A percentile compares a stretch with the other conserved stretches of the same genome.
phyloP scores from a whole-genome alignment of 2,888 invertebrate genomes.

The Diloba caeruleocephala region DNA sequence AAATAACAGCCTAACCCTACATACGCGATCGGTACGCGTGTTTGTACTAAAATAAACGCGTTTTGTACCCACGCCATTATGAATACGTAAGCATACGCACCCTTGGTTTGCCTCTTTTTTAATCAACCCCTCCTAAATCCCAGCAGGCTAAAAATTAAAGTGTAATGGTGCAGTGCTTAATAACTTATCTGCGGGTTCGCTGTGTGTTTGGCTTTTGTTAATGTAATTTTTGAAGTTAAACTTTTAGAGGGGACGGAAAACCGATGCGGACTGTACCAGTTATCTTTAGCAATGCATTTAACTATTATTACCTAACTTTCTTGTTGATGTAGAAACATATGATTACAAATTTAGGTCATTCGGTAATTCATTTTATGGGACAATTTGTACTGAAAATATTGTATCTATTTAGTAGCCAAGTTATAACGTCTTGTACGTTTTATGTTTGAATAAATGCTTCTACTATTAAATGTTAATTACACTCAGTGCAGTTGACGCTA shows the following conservation, averaged over 20 bases:
- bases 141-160: constrained; percentile 85
- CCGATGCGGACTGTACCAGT: constrained; percentile 29
- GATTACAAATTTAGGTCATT: constrained; percentile 19
- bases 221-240: constrained; percentile 83
- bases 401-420: constrained; percentile 43
- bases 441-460: constrained; percentile 41
- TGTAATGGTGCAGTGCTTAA: constrained; percentile 88
- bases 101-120: constrained; percentile 77
- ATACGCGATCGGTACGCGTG: constrained; percentile 35
- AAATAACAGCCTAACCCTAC: constrained; percentile 60
- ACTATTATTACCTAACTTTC: constrained; percentile 24
- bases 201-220: constrained; percentile 81
- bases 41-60: constrained; percentile 70
- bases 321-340: constrained; percentile 24
- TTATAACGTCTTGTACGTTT: constrained; percentile 29
- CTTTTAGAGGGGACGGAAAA: constrained; percentile 49
- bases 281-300: constrained; percentile 20
- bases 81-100: constrained; percentile 81
- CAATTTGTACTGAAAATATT: constrained; percentile 28
- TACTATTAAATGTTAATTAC: constrained; percentile 43
- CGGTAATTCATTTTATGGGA: constrained; percentile 29
- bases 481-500: constrained; percentile 10
- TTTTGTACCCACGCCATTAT: constrained; percentile 68
- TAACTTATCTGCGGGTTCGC: constrained; percentile 85
- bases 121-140: constrained; percentile 80